phyloP scores from a whole-genome alignment of 2,888 invertebrate species.

The Strigamia maritima region DNA sequence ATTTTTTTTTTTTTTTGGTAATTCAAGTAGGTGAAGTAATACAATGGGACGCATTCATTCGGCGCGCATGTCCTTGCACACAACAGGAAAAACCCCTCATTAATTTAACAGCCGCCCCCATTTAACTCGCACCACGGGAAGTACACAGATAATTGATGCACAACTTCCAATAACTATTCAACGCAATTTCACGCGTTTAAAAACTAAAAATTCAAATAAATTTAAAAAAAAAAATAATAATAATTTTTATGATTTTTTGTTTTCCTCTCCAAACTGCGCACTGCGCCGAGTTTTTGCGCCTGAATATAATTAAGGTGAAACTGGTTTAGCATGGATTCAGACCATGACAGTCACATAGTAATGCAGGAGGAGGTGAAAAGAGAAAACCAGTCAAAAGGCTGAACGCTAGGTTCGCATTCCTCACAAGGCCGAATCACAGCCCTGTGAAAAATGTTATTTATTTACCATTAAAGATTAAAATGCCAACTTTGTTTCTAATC shows the following conservation, averaged over 20 bases:
- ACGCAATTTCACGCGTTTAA: not conserved
- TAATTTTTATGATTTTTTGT: too few relatives aligned
- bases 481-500: too few relatives aligned
- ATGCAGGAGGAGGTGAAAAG: not conserved
- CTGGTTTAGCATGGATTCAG: not conserved
- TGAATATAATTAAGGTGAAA: not conserved
- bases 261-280: too few relatives aligned
- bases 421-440: not conserved
- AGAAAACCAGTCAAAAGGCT: not conserved
- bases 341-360: constrained; percentile 5
- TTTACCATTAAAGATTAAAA: too few relatives aligned
- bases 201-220: too few relatives aligned
- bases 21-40: not conserved
- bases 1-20: too few relatives aligned
- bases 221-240: too few relatives aligned
- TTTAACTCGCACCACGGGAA: not conserved
- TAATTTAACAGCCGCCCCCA: not conserved
- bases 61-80: not conserved
- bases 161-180: too few relatives aligned
- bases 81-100: not conserved
- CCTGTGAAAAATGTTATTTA: not conserved
- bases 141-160: too few relatives aligned
- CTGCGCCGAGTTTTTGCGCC: too few relatives aligned
- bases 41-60: constrained; percentile 9
- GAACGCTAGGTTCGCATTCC: not conserved